Conservation (phyloP, 2,888 invertebrate genomes). For the Meta bourneti region DNA sequence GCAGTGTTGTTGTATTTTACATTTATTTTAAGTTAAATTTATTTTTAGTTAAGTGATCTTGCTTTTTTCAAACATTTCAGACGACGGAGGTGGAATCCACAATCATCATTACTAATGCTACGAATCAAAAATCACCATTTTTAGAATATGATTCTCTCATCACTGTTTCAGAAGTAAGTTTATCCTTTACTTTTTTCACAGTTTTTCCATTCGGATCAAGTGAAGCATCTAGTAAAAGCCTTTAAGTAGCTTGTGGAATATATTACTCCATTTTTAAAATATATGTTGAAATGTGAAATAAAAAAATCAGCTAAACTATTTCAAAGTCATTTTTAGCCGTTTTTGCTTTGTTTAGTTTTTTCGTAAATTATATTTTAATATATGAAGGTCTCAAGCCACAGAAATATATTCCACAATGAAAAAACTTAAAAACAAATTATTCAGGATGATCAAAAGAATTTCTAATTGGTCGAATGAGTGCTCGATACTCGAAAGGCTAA, state of each 20-base stretch:
- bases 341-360: too few species aligned
- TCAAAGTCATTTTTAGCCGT: too few species aligned
- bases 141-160: constrained; percentile 75
- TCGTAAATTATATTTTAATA: too few species aligned
- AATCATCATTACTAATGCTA: constrained; percentile 77
- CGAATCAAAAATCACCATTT: constrained; percentile 76
- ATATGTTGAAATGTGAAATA: neutral
- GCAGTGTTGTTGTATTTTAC: neutral
- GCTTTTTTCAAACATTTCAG: constrained; percentile 25
- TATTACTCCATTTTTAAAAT: neutral
- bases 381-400: too few species aligned
- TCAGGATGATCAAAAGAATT: too few species aligned
- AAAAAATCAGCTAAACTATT: too few species aligned
- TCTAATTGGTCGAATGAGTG: too few species aligned
- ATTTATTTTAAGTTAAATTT: neutral
- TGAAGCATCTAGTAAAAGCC: neutral
- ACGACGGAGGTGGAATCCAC: constrained; percentile 77
- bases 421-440: too few species aligned
- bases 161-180: constrained; percentile 77
- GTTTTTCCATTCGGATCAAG: neutral
- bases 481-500: too few species aligned
- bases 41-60: neutral
- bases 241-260: neutral
- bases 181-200: neutral
- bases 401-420: too few species aligned